A percentile compares a stretch with the other conserved stretches of the same genome.
phyloP scores from a whole-genome alignment of 2,797 vertebrate species.

The Petrocephalus sullivani region DNA sequence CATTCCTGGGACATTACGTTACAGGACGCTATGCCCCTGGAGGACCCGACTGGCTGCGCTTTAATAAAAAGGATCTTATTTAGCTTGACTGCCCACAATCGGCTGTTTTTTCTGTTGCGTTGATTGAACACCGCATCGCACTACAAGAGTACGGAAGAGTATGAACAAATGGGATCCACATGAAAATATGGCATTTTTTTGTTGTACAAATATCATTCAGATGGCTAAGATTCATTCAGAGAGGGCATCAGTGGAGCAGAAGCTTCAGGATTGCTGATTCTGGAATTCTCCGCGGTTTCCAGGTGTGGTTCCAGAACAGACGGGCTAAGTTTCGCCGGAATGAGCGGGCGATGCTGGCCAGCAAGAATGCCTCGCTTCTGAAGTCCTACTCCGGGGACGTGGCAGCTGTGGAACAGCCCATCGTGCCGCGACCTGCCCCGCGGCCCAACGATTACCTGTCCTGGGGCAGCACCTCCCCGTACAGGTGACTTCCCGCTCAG shows the following conservation, averaged over 20 bases:
- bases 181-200: not conserved
- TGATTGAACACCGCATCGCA: not conserved
- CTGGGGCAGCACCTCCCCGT: constrained; percentile 89
- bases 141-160: not conserved
- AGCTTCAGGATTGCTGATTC: not conserved
- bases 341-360: constrained; percentile 94
- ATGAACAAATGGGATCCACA: not conserved
- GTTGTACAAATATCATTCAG: not conserved
- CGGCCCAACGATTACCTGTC: constrained; percentile 93
- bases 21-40: constrained; percentile 51
- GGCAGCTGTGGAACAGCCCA: constrained; percentile 93
- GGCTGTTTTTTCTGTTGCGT: not conserved
- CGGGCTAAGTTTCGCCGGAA: constrained; percentile 94
- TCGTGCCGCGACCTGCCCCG: constrained; percentile 87
- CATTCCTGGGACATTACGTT: constrained; percentile 67
- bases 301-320: constrained; percentile 99
- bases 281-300: constrained; percentile 25
- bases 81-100: constrained; percentile 19
- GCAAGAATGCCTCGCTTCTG: constrained; percentile 92
- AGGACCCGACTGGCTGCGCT: constrained; percentile 31
- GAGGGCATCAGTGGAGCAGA: not conserved
- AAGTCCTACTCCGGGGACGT: constrained; percentile 93
- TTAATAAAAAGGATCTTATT: constrained; percentile 53
- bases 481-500: constrained; percentile 72
- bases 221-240: not conserved